phyloP scores from a whole-genome alignment of 1,140 invertebrate species.

The Sycophila sp. region DNA sequence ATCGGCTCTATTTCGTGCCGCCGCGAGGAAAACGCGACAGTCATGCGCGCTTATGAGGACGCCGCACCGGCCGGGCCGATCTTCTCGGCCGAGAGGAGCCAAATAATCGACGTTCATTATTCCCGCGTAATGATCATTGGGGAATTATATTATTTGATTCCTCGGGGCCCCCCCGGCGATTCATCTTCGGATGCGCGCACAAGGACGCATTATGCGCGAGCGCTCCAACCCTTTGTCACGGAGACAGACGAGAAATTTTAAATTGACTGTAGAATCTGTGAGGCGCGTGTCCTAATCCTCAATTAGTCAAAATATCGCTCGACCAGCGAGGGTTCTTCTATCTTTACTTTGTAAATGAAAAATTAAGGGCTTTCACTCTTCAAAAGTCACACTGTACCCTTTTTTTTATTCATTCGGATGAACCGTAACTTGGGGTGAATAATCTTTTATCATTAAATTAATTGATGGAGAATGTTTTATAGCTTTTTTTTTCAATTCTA shows the following conservation, averaged over 20 bases:
- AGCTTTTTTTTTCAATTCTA: too few species aligned
- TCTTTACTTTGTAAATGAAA: too few species aligned
- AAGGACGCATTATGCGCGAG: not conserved
- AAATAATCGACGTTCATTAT: conserved; percentile 49
- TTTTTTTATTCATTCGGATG: too few species aligned
- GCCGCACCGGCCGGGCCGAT: conserved; percentile 42
- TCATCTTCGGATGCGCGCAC: too few species aligned
- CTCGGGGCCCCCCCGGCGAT: conserved; percentile 20
- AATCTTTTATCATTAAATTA: too few species aligned
- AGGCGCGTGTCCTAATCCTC: too few species aligned
- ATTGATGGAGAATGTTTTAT: too few species aligned
- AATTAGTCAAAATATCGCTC: too few species aligned
- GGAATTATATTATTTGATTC: conserved; percentile 56
- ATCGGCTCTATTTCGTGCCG: conserved; percentile 20
- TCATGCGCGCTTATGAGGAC: conserved; percentile 54
- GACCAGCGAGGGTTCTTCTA: too few species aligned
- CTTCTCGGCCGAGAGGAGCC: conserved; percentile 40
- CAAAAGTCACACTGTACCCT: too few species aligned
- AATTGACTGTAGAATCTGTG: not conserved
- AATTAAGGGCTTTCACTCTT: too few species aligned
- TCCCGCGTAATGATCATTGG: conserved; percentile 52
- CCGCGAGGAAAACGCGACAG: conserved; percentile 49
- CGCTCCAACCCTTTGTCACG: not conserved
- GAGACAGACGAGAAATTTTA: not conserved
- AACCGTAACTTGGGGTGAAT: too few species aligned